Evolutionary conservation across 2,797 vertebrate species (phyloP).

Genomic region (Acanthurus tractus): DNA sequence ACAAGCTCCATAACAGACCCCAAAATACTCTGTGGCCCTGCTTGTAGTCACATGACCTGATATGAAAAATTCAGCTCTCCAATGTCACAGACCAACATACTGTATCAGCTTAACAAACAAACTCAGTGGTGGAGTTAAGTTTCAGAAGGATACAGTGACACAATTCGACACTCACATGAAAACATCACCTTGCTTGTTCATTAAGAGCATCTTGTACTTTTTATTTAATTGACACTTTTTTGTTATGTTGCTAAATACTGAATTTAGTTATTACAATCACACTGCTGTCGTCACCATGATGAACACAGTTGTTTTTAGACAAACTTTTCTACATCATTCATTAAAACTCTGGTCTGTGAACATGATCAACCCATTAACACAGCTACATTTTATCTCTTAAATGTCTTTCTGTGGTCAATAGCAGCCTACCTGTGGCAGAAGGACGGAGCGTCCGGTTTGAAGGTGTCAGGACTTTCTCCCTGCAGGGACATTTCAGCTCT

Average conservation of each 20-base stretch:
- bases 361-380: neutral
- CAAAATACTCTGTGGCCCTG: constrained; percentile 56
- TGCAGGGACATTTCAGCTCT: constrained; percentile 61
- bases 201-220: neutral
- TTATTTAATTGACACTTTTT: neutral
- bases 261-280: neutral
- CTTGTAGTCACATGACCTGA: constrained; percentile 59
- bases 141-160: neutral
- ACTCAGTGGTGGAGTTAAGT: neutral
- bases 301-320: neutral
- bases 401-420: constrained; percentile 4
- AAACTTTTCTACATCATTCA: constrained; percentile 16
- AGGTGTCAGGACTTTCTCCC: constrained; percentile 54
- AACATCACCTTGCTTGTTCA: neutral
- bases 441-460: constrained; percentile 51
- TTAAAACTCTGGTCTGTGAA: constrained; percentile 13
- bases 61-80: constrained; percentile 39
- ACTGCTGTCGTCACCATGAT: neutral
- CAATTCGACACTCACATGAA: neutral
- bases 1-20: constrained; percentile 59
- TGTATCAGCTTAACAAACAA: constrained; percentile 43
- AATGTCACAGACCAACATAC: constrained; percentile 14
- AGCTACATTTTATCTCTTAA: neutral
- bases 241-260: neutral
- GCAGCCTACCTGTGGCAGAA: constrained; percentile 70